phyloP scores from a whole-genome alignment of 2,888 invertebrate species.

The Lycia hirtaria region DNA sequence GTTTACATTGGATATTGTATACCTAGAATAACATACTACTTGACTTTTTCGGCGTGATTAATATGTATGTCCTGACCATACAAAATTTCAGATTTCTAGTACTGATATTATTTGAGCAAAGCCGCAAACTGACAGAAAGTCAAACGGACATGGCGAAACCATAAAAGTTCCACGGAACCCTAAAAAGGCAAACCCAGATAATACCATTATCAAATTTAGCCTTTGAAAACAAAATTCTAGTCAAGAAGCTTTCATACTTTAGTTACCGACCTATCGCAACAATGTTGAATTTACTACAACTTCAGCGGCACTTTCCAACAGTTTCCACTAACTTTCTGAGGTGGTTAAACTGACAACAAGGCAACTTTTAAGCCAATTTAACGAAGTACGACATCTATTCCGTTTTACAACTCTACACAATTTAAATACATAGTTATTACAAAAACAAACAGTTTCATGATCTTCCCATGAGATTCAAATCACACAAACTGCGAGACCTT shows the following conservation, averaged over 20 bases:
- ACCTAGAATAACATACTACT: too few relatives aligned
- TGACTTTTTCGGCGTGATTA: too few relatives aligned
- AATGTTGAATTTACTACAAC: background rate
- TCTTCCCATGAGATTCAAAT: constrained; percentile 19
- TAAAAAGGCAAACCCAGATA: too few relatives aligned
- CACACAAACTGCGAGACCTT: constrained; percentile 10
- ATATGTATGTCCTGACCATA: too few relatives aligned
- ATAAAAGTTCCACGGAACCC: too few relatives aligned
- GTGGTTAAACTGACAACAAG: background rate
- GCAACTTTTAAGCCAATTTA: background rate
- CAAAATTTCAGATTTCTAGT: too few relatives aligned
- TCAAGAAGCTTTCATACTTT: background rate
- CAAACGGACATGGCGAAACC: too few relatives aligned
- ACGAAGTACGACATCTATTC: background rate
- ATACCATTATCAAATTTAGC: too few relatives aligned
- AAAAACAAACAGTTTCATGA: background rate
- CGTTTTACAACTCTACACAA: background rate
- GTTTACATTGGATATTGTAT: too few relatives aligned
- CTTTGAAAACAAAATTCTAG: too few relatives aligned
- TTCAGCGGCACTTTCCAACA: background rate
- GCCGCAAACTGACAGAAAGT: too few relatives aligned
- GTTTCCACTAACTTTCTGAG: background rate
- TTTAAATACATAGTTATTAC: background rate
- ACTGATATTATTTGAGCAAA: too few relatives aligned
- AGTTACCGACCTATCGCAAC: background rate